phyloP scores from a whole-genome alignment of 1,140 invertebrate species.

The Pissodes strobi region DNA sequence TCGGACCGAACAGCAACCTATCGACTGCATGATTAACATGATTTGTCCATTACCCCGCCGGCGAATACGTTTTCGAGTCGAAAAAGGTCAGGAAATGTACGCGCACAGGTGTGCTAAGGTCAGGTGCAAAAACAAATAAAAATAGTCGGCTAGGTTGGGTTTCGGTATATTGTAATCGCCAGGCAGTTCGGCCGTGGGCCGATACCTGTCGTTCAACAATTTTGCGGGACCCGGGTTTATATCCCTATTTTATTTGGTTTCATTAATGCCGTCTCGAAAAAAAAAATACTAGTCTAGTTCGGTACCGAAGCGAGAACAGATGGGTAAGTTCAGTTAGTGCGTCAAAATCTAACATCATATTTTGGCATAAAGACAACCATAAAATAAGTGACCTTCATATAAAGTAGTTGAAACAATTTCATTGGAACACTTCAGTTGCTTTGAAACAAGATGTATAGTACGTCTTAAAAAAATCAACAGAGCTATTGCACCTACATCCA shows the following conservation, averaged over 20 bases:
- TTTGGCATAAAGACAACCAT: no score
- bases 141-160: conserved; percentile 20
- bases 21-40: conserved; percentile 13
- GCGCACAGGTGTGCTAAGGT: conserved; percentile 27
- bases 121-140: conserved; percentile 31
- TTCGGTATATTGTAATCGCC: background rate
- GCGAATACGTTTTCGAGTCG: conserved; percentile 12
- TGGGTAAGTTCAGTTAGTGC: no score
- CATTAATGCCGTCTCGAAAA: no score
- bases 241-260: background rate
- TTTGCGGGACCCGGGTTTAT: background rate
- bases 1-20: background rate
- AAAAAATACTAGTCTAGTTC: no score
- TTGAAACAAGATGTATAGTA: no score
- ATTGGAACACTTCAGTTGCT: no score
- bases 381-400: no score
- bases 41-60: conserved; percentile 13
- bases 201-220: background rate
- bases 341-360: no score
- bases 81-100: conserved; percentile 28
- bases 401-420: no score
- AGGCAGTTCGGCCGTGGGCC: background rate
- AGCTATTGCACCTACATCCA: no score
- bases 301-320: no score
- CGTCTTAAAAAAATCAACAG: no score